Evolutionary conservation across 2,797 vertebrate species (phyloP), one percentile per base, ranked within the genome.

Genomic region (Brachyalestes nurse): DNA sequence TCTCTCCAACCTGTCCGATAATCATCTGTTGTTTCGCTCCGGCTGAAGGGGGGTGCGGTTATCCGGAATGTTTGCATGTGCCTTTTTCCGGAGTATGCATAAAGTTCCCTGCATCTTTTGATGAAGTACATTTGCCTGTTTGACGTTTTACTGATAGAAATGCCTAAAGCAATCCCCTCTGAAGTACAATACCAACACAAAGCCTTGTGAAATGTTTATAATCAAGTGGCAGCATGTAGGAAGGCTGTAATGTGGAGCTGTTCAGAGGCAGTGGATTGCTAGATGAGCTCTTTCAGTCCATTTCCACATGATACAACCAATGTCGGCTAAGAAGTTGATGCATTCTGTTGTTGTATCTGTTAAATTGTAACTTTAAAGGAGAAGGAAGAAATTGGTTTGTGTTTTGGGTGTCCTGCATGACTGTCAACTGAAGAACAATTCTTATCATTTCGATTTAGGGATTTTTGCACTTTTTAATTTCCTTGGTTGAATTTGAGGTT

Each of bases 1-100:
- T 81, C 75, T 82, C 74, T 84, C 28, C 38, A 47, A 60, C 40
- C 70, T 40, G 28, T 75, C 51, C 14, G 78, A 86, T 81, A 82
- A 77, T 82, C 71, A 74, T 85, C 78, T 84, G 74, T 71, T 78
- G 58, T 85, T 82, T 47, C 49, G 34, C 75, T 47, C 57, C 42
- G 0, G 72, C 55, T 78, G 77, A 60, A 79, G 75, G 79, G 69
- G 72, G 62, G 66, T 7, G 23, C 69, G 34, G 62, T 70, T 70
- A 78, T 72, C 72, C 28, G 40, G 75, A 71, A 67, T 79, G 76
- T 82, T 34, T 69, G 49, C 10, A 47, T 16, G 65, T 58, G 53
- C 58, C 51, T 70, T 49, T 57, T 55, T 3, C 57, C 12, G 42
- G n/a, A 77, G 66, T 38, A 38, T 53, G 34, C n/a, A 25, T 17